These are phyloP conservation scores for Kryptolebias ocellatus DNA, from an alignment of 2,797 vertebrate genomes.

Conservation along the genomic window DNA sequence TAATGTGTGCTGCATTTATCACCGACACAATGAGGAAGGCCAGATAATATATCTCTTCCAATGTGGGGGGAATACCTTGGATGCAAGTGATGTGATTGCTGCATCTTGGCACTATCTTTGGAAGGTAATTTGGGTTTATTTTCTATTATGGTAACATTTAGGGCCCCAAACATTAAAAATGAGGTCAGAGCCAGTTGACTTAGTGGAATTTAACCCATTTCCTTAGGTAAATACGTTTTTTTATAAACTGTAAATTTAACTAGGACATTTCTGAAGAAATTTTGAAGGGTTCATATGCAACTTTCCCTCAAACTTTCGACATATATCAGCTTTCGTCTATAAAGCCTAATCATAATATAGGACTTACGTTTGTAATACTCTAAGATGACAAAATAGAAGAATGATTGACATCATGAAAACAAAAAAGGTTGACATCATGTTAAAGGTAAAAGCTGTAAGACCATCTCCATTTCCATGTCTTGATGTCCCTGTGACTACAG, in stretches of 20 bases:
- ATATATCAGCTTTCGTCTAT: no score
- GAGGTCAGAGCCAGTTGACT: constrained; percentile 47
- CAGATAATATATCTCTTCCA: constrained; percentile 74
- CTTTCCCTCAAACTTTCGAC: no score
- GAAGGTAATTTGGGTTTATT: constrained; percentile 69
- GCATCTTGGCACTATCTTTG: constrained; percentile 58
- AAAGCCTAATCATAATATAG: no score
- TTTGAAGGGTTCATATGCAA: no score
- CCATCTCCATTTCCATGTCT: no score
- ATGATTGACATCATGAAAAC: no score
- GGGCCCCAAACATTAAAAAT: constrained; percentile 60
- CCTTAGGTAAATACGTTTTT: constrained; percentile 46
- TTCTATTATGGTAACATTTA: constrained; percentile 65
- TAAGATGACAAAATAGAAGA: no score
- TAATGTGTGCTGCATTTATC: constrained; percentile 81
- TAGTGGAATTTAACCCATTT: constrained; percentile 54
- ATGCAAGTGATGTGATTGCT: constrained; percentile 60
- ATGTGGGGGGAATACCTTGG: constrained; percentile 69
- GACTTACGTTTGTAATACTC: no score
- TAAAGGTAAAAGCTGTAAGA: no score
- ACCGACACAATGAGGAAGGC: constrained; percentile 73
- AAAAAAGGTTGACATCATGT: no score
- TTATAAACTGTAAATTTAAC: constrained; percentile 57
- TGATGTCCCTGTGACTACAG: no score
- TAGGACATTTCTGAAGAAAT: no score